These are phyloP conservation scores for Monomorium pharaonis DNA, from an alignment of 1,140 invertebrate species.

Conservation along the genomic window DNA sequence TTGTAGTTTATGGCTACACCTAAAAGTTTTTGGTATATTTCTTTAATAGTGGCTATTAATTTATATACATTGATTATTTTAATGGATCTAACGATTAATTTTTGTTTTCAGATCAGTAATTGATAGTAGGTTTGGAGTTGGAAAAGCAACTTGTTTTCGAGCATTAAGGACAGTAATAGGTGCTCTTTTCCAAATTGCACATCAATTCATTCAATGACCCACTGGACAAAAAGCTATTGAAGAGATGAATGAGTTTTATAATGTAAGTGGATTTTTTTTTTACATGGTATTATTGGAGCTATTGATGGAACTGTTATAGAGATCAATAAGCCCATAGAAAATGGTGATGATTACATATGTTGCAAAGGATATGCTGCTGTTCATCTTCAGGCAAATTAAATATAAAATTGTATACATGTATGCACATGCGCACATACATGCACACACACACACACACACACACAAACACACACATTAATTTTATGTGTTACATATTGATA, in stretches of 20 bases:
- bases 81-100: slow-evolving; percentile 4
- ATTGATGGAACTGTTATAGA: background rate
- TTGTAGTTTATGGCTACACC: background rate
- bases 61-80: background rate
- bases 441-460: no score
- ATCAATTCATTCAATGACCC: slow-evolving; percentile 4
- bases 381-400: background rate
- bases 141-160: background rate
- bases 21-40: background rate
- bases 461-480: no score
- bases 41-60: background rate
- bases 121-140: background rate
- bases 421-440: no score
- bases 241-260: background rate
- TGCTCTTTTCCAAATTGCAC: background rate
- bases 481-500: no score
- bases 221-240: background rate
- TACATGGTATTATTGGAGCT: slow-evolving; percentile 1
- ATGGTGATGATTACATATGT: slow-evolving; percentile 7
- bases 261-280: slow-evolving; percentile 1
- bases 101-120: background rate
- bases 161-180: background rate
- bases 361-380: background rate
- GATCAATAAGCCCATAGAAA: background rate
- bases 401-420: no score